Percentiles rank a stretch among this genome's conserved stretches.
Conservation (phyloP, 1,140 invertebrate species). For the Drosophila kanapiae region DNA sequence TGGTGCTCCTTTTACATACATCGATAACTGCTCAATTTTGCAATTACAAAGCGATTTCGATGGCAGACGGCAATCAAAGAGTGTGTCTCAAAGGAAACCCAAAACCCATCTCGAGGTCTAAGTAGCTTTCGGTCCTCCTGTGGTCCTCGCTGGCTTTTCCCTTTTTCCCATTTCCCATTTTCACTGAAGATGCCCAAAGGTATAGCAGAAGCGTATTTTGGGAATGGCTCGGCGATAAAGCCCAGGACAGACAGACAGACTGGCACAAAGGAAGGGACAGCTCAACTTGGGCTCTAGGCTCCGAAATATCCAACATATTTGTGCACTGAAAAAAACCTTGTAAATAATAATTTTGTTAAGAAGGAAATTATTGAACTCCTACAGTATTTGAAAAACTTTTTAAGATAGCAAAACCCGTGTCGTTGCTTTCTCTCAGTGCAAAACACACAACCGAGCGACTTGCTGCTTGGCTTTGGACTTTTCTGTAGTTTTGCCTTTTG, state of each 20-base stretch:
- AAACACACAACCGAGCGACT: constrained; percentile 5
- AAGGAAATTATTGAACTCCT: too few species aligned
- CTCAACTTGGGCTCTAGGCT: constrained; percentile 23
- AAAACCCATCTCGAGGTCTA: constrained; percentile 6
- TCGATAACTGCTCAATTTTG: constrained; percentile 38
- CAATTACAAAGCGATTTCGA: constrained; percentile 54
- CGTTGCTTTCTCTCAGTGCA: constrained; percentile 5
- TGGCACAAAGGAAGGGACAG: constrained; percentile 16
- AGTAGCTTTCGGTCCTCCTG: constrained; percentile 16
- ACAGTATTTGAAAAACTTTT: too few species aligned
- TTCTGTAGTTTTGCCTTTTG: constrained; percentile 26
- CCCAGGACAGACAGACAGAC: constrained; percentile 5
- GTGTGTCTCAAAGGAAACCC: constrained; percentile 35
- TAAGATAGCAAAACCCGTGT: too few species aligned
- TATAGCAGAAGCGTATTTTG: constrained; percentile 33
- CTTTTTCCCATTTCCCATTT: constrained; percentile 14
- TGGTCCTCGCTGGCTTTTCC: constrained; percentile 1
- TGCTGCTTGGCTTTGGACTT: constrained; percentile 23
- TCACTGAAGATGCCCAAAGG: constrained; percentile 46
- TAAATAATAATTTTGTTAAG: too few species aligned
- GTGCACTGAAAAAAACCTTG: not conserved
- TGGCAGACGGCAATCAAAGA: constrained; percentile 47
- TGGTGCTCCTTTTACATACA: not conserved
- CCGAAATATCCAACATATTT: constrained; percentile 2
- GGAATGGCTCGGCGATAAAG: constrained; percentile 36